phyloP scores from a whole-genome alignment of 1,140 invertebrate genomes.

The Halictus rubicundus region DNA sequence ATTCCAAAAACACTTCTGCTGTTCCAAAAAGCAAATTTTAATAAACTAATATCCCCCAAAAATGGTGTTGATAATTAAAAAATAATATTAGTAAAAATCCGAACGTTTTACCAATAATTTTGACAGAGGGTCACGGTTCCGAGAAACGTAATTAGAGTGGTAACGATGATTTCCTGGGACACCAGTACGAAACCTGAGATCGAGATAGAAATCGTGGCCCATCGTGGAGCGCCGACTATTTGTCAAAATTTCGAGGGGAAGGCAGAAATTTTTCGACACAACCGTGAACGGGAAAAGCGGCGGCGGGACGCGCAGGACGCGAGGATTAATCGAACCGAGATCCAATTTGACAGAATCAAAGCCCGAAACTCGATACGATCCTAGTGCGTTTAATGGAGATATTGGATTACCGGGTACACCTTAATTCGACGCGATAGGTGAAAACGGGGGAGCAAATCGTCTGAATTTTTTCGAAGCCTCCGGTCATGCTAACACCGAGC shows the following conservation, averaged over 20 bases:
- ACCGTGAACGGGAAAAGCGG: conserved; percentile 46
- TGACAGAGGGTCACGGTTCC: background rate
- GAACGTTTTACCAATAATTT: too few relatives aligned
- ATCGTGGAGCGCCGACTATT: conserved; percentile 6
- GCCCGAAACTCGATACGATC: conserved; percentile 61
- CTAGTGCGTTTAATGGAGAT: conserved; percentile 66
- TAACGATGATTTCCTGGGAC: background rate
- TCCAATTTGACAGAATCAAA: conserved; percentile 65
- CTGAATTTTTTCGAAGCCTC: conserved; percentile 55
- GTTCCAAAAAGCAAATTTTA: too few relatives aligned
- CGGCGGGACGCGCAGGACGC: conserved; percentile 15
- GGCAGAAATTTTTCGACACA: conserved; percentile 13
- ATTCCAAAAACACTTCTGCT: too few relatives aligned
- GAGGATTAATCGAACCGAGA: conserved; percentile 50
- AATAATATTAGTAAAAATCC: too few relatives aligned
- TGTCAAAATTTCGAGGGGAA: conserved; percentile 3
- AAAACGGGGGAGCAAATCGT: conserved; percentile 65
- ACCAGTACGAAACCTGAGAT: background rate
- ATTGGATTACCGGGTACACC: conserved; percentile 69
- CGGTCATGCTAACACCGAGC: conserved; percentile 7
- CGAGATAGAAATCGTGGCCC: conserved; percentile 3
- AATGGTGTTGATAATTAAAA: too few relatives aligned
- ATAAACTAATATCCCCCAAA: too few relatives aligned
- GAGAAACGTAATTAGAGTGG: too few relatives aligned
- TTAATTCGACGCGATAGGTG: conserved; percentile 69